Conservation (phyloP, 2,888 invertebrate species). For the Mechanitis messenoides region DNA sequence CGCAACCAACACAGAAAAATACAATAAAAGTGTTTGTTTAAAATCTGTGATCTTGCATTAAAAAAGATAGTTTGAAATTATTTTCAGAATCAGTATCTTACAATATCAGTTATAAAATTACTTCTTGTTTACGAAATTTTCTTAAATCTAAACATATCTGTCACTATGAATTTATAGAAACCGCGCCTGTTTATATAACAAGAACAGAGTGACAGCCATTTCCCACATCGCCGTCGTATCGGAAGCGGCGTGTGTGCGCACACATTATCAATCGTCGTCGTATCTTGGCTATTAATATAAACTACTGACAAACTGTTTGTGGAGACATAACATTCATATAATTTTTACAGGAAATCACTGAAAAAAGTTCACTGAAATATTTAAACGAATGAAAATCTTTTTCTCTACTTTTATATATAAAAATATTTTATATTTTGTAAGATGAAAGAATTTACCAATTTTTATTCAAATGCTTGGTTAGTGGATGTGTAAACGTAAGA, state of each 20-base stretch:
- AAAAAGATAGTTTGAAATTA: no score
- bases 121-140: no score
- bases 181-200: slow-evolving; percentile 10
- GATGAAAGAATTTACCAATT: background rate
- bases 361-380: background rate
- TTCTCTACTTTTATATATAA: background rate
- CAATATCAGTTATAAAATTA: no score
- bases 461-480: background rate
- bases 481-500: slow-evolving; percentile 3
- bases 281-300: slow-evolving; percentile 21
- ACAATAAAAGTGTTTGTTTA: no score
- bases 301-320: slow-evolving; percentile 9
- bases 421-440: background rate
- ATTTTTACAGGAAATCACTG: background rate
- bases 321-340: background rate
- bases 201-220: slow-evolving; percentile 29
- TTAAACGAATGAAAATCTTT: slow-evolving; percentile 1
- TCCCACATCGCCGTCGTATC: slow-evolving; percentile 24
- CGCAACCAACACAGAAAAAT: no score
- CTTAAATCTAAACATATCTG: no score
- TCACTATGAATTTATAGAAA: no score
- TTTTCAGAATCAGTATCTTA: no score
- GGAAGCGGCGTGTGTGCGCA: slow-evolving; percentile 20
- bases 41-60: no score
- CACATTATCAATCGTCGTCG: slow-evolving; percentile 15